Evolutionary conservation across 1,140 invertebrate genomes (phyloP).

Genomic region (Metaphire vulgaris): DNA sequence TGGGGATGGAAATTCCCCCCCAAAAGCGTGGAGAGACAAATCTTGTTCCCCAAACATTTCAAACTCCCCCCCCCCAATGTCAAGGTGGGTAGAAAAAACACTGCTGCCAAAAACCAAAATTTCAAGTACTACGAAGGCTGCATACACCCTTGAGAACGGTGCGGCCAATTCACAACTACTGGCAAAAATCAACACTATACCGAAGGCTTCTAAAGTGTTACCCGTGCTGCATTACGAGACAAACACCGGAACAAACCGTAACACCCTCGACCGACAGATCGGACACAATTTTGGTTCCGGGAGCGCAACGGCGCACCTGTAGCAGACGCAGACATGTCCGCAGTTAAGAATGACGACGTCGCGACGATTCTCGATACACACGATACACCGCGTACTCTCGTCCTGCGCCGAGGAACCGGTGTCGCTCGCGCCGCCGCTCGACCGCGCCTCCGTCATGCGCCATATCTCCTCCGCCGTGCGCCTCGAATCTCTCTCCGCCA

Average conservation of each 20-base stretch:
- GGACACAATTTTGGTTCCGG: slow-evolving; percentile 46
- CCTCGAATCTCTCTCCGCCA: slow-evolving; percentile 28
- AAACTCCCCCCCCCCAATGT: no score
- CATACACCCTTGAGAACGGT: no score
- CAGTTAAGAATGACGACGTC: slow-evolving; percentile 50
- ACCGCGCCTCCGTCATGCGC: slow-evolving; percentile 7
- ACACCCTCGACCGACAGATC: slow-evolving; percentile 44
- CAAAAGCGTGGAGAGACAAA: no score
- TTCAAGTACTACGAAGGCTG: no score
- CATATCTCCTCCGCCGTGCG: slow-evolving; percentile 32
- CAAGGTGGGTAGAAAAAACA: no score
- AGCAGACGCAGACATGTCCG: slow-evolving; percentile 52
- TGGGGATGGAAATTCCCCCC: no score
- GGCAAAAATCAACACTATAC: no score
- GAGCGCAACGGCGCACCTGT: slow-evolving; percentile 45
- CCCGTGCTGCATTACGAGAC: no score
- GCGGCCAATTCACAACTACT: no score
- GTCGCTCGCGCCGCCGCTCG: not conserved
- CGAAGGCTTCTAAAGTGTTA: no score
- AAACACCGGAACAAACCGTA: slow-evolving; percentile 40
- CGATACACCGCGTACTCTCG: slow-evolving; percentile 42
- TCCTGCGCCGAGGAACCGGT: not conserved
- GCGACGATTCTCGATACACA: slow-evolving; percentile 47
- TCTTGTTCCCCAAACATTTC: no score
- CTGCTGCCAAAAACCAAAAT: no score